Percentiles rank a stretch among this genome's conserved stretches.
Evolutionary conservation across 2,113 vertebrate genomes (phyloP).

Genomic region (Pelodiscus sinensis): DNA sequence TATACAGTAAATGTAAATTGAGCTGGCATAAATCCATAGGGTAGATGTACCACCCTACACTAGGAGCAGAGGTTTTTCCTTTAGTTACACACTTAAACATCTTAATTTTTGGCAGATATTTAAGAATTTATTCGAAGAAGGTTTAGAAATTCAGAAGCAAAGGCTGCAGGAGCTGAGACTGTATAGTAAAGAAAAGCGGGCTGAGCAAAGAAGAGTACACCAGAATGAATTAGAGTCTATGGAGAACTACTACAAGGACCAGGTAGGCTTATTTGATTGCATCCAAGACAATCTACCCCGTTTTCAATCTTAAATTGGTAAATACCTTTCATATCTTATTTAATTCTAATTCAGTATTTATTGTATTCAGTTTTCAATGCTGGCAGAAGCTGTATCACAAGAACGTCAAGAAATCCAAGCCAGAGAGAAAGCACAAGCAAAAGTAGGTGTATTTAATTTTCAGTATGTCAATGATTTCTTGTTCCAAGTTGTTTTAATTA

Average conservation of each 20-base stretch:
- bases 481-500: neutral
- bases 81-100: neutral
- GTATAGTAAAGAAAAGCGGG: constrained; percentile 85
- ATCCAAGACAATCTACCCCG: too few species aligned
- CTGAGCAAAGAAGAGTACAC: constrained; percentile 84
- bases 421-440: constrained; percentile 89
- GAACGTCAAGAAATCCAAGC: constrained; percentile 88
- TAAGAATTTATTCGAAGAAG: constrained; percentile 93
- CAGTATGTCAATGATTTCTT: neutral
- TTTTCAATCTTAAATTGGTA: neutral
- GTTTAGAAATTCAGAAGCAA: constrained; percentile 91
- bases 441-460: constrained; percentile 75
- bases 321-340: neutral
- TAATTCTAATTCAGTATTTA: neutral
- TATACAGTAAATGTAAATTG: neutral
- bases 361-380: constrained; percentile 88
- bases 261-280: constrained; percentile 75
- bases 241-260: constrained; percentile 97
- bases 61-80: neutral
- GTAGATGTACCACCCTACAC: neutral
- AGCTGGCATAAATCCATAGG: neutral
- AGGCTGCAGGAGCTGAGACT: constrained; percentile 86
- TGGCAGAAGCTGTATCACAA: constrained; percentile 89
- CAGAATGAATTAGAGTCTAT: constrained; percentile 88
- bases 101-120: constrained; percentile 83